Evolutionary conservation across 2,797 vertebrate genomes (phyloP).

Genomic region (Phataginus tetradactyla): DNA sequence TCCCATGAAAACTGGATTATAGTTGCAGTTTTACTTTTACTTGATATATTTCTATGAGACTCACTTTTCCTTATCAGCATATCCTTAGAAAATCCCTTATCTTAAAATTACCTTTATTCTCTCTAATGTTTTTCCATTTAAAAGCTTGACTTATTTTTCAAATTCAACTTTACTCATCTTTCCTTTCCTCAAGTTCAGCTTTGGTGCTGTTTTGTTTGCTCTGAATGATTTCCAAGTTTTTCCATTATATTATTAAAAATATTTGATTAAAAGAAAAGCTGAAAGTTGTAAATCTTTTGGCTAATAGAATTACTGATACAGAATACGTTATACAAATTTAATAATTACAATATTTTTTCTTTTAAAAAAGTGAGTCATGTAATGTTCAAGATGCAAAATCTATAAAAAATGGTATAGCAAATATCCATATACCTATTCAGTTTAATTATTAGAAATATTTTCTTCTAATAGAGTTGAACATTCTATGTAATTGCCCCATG

Average conservation of each 20-base stretch:
- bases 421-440: neutral
- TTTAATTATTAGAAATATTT: neutral
- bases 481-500: neutral
- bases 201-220: neutral
- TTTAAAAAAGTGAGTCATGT: neutral
- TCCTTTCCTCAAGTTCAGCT: neutral
- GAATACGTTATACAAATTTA: neutral
- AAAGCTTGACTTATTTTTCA: neutral
- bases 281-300: neutral
- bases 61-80: neutral
- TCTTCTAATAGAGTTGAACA: neutral
- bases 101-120: neutral
- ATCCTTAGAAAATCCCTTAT: neutral
- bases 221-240: neutral
- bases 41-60: neutral
- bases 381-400: neutral
- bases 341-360: neutral
- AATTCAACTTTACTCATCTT: neutral
- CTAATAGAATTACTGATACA: neutral
- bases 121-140: neutral
- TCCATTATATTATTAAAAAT: neutral
- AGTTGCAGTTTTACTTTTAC: neutral
- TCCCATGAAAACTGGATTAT: neutral
- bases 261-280: neutral
- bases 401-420: neutral